These are phyloP conservation scores for Procambarus clarkii DNA, from an alignment of 1,140 invertebrate species.

Conservation along the genomic window DNA sequence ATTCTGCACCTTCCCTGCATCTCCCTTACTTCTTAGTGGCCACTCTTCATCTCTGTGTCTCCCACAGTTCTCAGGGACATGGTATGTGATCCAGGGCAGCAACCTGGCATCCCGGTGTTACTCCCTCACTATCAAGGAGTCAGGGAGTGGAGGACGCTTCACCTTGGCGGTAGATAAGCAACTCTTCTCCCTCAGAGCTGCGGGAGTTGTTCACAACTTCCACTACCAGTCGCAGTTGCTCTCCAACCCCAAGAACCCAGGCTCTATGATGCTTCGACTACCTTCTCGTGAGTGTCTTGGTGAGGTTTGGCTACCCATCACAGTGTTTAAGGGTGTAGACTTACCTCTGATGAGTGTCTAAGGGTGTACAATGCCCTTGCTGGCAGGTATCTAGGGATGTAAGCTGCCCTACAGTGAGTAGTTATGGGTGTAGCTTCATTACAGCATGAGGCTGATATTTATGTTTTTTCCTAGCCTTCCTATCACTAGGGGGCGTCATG, in stretches of 20 bases:
- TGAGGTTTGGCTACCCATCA: not conserved
- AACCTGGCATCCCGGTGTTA: constrained; percentile 40
- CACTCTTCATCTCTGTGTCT: not conserved
- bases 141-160: not conserved
- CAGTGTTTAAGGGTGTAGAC: no score
- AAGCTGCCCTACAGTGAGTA: no score
- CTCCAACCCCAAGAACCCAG: constrained; percentile 4
- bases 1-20: not conserved
- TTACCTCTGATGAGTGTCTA: no score
- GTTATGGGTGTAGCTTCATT: no score
- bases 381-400: no score
- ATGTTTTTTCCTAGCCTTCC: no score
- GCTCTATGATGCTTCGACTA: constrained; percentile 14
- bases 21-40: not conserved
- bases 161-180: constrained; percentile 34
- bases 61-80: constrained; percentile 23
- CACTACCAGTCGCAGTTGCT: constrained; percentile 23
- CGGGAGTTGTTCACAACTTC: constrained; percentile 24
- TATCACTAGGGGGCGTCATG: no score
- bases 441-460: no score
- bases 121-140: constrained; percentile 14
- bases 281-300: constrained; percentile 26
- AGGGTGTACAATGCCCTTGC: no score
- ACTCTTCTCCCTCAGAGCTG: constrained; percentile 33
- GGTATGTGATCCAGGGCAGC: constrained; percentile 37